phyloP scores from a whole-genome alignment of 2,113 vertebrate genomes.

The Thomomys bottae region DNA sequence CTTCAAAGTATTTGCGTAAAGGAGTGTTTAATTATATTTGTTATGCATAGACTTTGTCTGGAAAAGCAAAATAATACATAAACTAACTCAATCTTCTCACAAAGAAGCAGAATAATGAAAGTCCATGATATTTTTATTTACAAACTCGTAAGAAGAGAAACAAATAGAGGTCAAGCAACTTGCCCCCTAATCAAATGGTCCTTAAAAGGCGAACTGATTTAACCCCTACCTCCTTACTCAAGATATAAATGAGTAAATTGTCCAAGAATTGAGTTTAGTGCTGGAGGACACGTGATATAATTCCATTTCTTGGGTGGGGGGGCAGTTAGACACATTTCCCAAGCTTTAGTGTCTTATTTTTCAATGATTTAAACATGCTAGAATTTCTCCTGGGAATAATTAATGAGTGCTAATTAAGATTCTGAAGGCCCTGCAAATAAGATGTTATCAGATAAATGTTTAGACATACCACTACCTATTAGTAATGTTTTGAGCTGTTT shows the following conservation, averaged over 20 bases:
- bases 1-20: constrained; percentile 61
- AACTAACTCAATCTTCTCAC: constrained; percentile 32
- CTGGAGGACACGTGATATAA: constrained; percentile 12
- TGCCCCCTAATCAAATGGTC: constrained; percentile 28
- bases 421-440: constrained; percentile 18
- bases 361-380: constrained; percentile 27
- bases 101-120: constrained; percentile 39
- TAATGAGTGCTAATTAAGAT: constrained; percentile 51
- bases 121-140: constrained; percentile 44
- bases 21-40: constrained; percentile 62
- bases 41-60: constrained; percentile 35
- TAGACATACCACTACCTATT: constrained; percentile 21
- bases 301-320: not conserved
- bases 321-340: constrained; percentile 34
- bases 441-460: constrained; percentile 32
- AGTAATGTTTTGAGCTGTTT: constrained; percentile 34
- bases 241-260: constrained; percentile 16
- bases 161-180: constrained; percentile 30
- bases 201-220: constrained; percentile 46
- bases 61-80: constrained; percentile 46
- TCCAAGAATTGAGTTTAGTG: not conserved
- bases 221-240: not conserved
- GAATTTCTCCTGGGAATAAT: constrained; percentile 32
- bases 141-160: constrained; percentile 2
- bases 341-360: constrained; percentile 17